Conservation (phyloP, 2,888 invertebrate genomes). For the Norana najaformis region DNA sequence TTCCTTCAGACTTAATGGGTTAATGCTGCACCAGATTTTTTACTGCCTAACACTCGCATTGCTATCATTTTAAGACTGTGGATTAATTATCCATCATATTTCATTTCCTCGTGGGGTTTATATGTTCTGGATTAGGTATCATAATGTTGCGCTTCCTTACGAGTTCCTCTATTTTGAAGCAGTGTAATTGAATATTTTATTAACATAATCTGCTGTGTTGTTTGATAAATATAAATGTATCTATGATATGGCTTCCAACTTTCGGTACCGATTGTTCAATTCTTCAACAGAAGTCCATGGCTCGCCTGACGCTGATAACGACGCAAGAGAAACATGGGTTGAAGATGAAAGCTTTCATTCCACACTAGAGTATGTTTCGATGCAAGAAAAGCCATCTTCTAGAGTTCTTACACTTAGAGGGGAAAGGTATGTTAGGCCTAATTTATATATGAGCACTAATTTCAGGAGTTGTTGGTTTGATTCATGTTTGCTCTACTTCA, state of each 20-base stretch:
- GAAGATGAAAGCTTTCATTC: constrained; percentile 16
- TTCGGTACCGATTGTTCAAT: neutral
- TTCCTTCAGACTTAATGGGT: neutral
- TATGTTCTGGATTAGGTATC: too few species aligned
- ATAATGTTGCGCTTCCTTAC: neutral
- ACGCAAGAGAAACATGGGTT: neutral
- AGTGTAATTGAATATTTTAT: neutral
- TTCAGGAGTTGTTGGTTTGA: neutral
- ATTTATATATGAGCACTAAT: neutral
- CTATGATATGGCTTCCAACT: neutral
- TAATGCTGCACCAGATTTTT: too few species aligned
- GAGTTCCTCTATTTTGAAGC: too few species aligned
- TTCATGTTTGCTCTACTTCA: neutral
- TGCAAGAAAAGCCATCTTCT: constrained; percentile 21
- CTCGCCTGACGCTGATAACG: neutral
- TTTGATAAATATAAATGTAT: neutral
- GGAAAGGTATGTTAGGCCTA: neutral
- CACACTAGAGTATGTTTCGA: constrained; percentile 8
- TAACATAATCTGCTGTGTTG: neutral
- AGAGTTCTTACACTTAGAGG: neutral
- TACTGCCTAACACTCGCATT: neutral
- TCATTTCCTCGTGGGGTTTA: too few species aligned
- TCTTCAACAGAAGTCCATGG: neutral
- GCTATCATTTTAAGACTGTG: neutral
- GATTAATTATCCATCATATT: neutral